Conservation (phyloP, 1,140 invertebrate genomes). For the Centruroides vittatus region DNA sequence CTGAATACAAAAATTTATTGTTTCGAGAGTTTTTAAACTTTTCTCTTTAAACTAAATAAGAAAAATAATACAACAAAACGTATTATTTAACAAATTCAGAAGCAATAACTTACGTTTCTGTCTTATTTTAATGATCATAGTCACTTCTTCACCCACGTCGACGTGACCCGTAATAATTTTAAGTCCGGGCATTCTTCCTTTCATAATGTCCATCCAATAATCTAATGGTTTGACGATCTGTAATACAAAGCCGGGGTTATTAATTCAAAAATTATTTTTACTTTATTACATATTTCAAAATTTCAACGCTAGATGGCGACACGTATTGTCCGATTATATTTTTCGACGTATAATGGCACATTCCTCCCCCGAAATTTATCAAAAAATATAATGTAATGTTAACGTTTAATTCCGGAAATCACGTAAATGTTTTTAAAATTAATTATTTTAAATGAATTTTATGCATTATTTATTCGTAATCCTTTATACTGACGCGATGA, state of each 20-base stretch:
- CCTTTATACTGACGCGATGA: too few relatives aligned
- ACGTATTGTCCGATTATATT: neutral
- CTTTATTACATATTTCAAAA: neutral
- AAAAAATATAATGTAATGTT: too few relatives aligned
- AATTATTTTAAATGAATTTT: too few relatives aligned
- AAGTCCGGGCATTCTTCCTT: constrained; percentile 23
- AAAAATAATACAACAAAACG: neutral
- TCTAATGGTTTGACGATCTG: constrained; percentile 18
- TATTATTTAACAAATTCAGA: neutral
- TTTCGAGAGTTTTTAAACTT: too few relatives aligned
- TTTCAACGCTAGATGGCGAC: neutral
- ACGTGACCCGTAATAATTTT: constrained; percentile 18
- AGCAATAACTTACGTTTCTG: constrained; percentile 37
- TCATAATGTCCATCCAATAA: constrained; percentile 53
- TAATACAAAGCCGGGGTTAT: neutral
- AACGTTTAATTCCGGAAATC: too few relatives aligned
- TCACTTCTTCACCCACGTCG: constrained; percentile 45
- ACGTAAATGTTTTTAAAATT: too few relatives aligned
- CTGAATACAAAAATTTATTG: too few relatives aligned
- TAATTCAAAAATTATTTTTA: too few relatives aligned
- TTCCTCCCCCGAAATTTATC: too few relatives aligned
- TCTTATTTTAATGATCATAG: constrained; percentile 47
- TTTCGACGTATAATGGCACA: too few relatives aligned
- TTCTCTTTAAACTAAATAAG: constrained; percentile 6
- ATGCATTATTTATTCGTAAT: too few relatives aligned